phyloP scores from a whole-genome alignment of 2,113 vertebrate genomes.

The Apus apus region DNA sequence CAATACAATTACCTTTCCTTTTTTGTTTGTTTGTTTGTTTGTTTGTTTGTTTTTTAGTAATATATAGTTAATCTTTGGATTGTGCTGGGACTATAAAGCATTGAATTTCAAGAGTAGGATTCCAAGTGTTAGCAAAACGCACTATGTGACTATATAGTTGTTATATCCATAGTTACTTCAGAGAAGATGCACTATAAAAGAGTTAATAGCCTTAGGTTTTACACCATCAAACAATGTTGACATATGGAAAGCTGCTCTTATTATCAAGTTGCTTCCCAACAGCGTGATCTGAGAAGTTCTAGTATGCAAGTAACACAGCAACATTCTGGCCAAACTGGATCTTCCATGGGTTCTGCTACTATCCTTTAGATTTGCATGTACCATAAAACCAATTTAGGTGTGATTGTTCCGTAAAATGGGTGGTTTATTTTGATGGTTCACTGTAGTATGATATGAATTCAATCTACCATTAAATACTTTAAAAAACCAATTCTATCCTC shows the following conservation, averaged over 20 bases:
- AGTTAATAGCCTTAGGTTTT: neutral
- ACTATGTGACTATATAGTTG: neutral
- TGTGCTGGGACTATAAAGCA: neutral
- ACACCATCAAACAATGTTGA: neutral
- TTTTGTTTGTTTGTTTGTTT: no score
- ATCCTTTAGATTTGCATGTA: neutral
- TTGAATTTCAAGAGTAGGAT: neutral
- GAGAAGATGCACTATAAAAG: neutral
- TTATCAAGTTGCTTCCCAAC: neutral
- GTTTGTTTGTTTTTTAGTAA: no score
- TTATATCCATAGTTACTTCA: neutral
- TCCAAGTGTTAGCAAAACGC: neutral
- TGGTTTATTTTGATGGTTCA: neutral
- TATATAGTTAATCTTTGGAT: neutral
- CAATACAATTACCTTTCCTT: neutral
- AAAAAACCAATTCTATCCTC: neutral
- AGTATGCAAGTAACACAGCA: neutral
- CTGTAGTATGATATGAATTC: neutral
- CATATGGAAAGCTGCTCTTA: neutral
- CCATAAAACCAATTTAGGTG: neutral
- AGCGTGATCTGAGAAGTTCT: neutral
- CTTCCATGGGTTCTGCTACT: neutral
- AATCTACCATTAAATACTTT: neutral
- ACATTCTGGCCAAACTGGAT: neutral
- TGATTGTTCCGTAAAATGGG: neutral